Evolutionary conservation across 2,888 invertebrate species (phyloP).

Genomic region (Parascotia fuliginaria): DNA sequence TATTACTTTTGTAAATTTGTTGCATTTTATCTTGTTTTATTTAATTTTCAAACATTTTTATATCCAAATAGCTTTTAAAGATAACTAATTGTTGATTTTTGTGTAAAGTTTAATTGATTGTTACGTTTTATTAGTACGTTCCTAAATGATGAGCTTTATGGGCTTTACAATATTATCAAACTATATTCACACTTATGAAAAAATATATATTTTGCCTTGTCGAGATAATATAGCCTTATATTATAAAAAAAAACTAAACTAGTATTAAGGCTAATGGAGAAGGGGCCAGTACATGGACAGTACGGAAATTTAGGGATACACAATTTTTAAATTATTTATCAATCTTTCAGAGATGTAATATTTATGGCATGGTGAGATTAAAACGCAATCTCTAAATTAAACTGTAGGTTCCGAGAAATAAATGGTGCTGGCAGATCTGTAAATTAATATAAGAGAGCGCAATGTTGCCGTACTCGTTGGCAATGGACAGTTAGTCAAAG

Average conservation of each 20-base stretch:
- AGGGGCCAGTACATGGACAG: slow-evolving; percentile 72
- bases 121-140: slow-evolving; percentile 69
- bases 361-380: slow-evolving; percentile 43
- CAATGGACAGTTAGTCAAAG: slow-evolving; percentile 59
- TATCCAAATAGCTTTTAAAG: slow-evolving; percentile 56
- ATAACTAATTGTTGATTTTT: slow-evolving; percentile 63
- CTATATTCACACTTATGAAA: slow-evolving; percentile 50
- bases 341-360: slow-evolving; percentile 42
- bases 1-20: slow-evolving; percentile 48
- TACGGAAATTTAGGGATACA: slow-evolving; percentile 36
- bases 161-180: slow-evolving; percentile 46
- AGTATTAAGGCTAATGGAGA: slow-evolving; percentile 68
- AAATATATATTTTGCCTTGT: slow-evolving; percentile 65
- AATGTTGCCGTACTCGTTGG: slow-evolving; percentile 47
- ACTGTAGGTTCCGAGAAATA: slow-evolving; percentile 55
- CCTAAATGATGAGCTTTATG: slow-evolving; percentile 60
- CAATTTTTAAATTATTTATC: slow-evolving; percentile 41
- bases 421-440: slow-evolving; percentile 84
- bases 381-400: slow-evolving; percentile 45
- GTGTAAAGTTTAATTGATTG: slow-evolving; percentile 71
- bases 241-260: slow-evolving; percentile 57
- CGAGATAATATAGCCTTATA: slow-evolving; percentile 70
- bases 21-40: slow-evolving; percentile 55
- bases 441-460: slow-evolving; percentile 59
- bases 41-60: slow-evolving; percentile 30